These are phyloP conservation scores for Pseudorhiza aurosa DNA, from an alignment of 30 jellyfish, hydroid and myxozoan genomes.

Conservation along the genomic window DNA sequence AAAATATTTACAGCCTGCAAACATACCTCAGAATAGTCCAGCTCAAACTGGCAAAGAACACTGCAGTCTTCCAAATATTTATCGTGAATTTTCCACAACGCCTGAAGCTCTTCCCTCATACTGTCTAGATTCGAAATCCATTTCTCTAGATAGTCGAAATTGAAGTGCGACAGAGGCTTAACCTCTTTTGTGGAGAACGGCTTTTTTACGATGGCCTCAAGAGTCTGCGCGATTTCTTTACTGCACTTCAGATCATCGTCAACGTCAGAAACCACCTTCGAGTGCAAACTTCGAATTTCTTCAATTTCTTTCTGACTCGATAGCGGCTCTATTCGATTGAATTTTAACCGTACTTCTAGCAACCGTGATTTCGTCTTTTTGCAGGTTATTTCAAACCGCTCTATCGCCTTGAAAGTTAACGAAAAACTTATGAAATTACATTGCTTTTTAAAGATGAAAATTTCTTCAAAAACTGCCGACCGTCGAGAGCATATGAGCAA, in stretches of 20 bases:
- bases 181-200: conserved; percentile 61
- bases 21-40: conserved; percentile 65
- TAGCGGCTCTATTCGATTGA: conserved; percentile 51
- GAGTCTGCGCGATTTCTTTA: conserved; percentile 72
- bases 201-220: conserved; percentile 71
- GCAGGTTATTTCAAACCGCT: conserved; percentile 87
- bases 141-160: conserved; percentile 72
- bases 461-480: too few species aligned
- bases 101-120: conserved; percentile 60
- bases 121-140: conserved; percentile 55
- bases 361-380: conserved; percentile 53
- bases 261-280: conserved; percentile 70
- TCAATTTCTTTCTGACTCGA: conserved; percentile 66
- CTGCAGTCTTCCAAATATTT: conserved; percentile 64
- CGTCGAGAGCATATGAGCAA: too few species aligned
- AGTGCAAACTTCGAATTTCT: conserved; percentile 48
- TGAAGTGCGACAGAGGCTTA: conserved; percentile 61
- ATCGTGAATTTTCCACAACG: conserved; percentile 64
- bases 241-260: conserved; percentile 82
- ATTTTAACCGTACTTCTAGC: conserved; percentile 42
- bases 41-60: conserved; percentile 71
- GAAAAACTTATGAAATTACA: background rate
- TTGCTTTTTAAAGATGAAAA: too few species aligned
- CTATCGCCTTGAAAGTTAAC: conserved; percentile 83
- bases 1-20: too few species aligned